These are phyloP conservation scores for Drosophila falleni DNA, from an alignment of 2,888 invertebrate species.

Conservation along the genomic window DNA sequence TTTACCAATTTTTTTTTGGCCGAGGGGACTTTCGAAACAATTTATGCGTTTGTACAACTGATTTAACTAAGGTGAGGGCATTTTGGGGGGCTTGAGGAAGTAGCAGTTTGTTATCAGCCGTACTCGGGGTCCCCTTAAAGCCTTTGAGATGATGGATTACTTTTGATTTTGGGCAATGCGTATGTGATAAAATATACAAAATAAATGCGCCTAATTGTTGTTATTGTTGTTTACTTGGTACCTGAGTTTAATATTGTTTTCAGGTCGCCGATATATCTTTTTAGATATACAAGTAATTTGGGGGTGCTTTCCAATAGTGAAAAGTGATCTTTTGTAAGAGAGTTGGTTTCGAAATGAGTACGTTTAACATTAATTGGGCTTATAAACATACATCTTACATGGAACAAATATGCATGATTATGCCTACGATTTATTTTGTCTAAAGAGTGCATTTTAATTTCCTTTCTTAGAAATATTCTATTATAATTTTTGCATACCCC, in stretches of 20 bases:
- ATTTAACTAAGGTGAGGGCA: constrained; percentile 19
- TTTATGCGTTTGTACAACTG: constrained; percentile 70
- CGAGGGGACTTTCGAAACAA: constrained; percentile 64
- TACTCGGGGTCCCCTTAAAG: constrained; percentile 73
- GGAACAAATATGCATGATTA: too few species aligned
- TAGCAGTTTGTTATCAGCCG: constrained; percentile 57
- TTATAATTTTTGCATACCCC: too few species aligned
- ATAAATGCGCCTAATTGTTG: constrained; percentile 70
- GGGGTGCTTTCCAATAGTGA: too few species aligned
- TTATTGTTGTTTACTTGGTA: constrained; percentile 55
- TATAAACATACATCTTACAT: too few species aligned
- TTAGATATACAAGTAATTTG: constrained; percentile 28
- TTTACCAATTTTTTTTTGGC: constrained; percentile 26
- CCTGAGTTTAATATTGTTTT: constrained; percentile 51
- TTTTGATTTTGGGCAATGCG: constrained; percentile 77
- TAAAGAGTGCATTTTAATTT: too few species aligned
- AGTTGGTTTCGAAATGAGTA: too few species aligned
- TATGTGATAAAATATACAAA: constrained; percentile 67
- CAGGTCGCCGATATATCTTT: constrained; percentile 55
- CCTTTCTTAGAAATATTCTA: too few species aligned
- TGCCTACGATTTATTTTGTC: too few species aligned
- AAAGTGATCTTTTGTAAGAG: too few species aligned
- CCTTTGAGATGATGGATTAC: constrained; percentile 79
- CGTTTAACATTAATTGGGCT: too few species aligned
- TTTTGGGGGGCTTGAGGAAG: constrained; percentile 21